Base-by-base conservation (phyloP, 2,113 vertebrate species). In the Nyctereutes procyonoides region DNA sequence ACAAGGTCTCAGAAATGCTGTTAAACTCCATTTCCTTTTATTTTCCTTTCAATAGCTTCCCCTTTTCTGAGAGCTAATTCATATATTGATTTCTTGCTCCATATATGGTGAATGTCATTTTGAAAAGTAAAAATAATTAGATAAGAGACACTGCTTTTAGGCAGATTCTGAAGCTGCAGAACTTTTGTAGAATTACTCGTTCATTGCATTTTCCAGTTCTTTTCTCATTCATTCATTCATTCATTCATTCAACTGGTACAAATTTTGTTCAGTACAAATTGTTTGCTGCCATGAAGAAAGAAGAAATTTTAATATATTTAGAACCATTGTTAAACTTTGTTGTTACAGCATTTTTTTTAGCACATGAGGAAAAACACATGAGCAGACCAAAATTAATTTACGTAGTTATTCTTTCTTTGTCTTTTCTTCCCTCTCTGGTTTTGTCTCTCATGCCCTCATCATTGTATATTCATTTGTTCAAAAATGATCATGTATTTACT, bases 71-170 rank as follows among this genome's bases (percentile, higher is more conserved):
- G 1, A 63, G 35, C 13, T n/a, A 71, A 65, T 58, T 93, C 48
- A 55, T 13, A 15, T 43, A 51, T 73, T 28, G 38, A 22, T 30
- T 93, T 93, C 35, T 81, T 76, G 82, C 26, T 24, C 19, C 35
- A 67, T 28, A 35, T 30, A 14, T 77, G 20, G 28, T 15, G 81
- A 63, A 28, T 91, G 58, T 48, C 24, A 58, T 20, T 69, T 62
- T 35, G 43, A 85, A 17, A 93, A 88, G 43, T 85, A 63, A 81
- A 81, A 88, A 19, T 28, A 80, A 85, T 96, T 65, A 76, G n/a
- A 32, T 4, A 63, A 10, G 7, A 24, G 35, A 74, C 8, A 13
- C 10, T 73, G 32, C 35, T 24, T 12, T 63, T 15, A 11, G 10
- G 30, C 19, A 73, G 20, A 71, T 26, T 62, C 60, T 32, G 14